phyloP scores from a whole-genome alignment of 2,888 invertebrate species.

The Quadroppia sp. region DNA sequence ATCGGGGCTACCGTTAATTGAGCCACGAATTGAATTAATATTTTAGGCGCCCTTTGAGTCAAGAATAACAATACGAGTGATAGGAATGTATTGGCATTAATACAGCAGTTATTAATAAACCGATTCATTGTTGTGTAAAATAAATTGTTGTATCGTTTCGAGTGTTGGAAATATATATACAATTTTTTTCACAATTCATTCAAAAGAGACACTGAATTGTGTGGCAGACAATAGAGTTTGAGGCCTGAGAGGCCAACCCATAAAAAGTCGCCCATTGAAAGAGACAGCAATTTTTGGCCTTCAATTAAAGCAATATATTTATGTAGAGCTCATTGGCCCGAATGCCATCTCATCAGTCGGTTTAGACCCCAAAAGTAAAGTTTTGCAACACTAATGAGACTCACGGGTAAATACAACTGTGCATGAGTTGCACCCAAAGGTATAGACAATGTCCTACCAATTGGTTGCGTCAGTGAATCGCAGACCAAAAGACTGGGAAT shows the following conservation, averaged over 20 bases:
- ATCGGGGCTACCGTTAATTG: conserved; percentile 27
- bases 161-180: no score
- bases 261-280: conserved; percentile 26
- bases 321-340: not conserved
- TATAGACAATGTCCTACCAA: conserved; percentile 26
- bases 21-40: conserved; percentile 4
- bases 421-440: conserved; percentile 28
- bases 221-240: not conserved
- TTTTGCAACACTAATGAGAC: conserved; percentile 29
- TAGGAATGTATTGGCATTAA: no score
- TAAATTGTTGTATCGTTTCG: not conserved
- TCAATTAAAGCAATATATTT: conserved; percentile 17
- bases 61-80: no score
- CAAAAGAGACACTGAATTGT: not conserved
- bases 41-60: no score
- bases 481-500: conserved; percentile 18
- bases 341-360: conserved; percentile 5
- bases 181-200: not conserved
- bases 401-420: conserved; percentile 29
- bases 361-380: conserved; percentile 20
- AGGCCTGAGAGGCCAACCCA: conserved; percentile 5
- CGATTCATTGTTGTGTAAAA: conserved; percentile 9
- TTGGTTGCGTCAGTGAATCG: not conserved
- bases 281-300: conserved; percentile 3
- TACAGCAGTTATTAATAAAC: not conserved